phyloP scores from a whole-genome alignment of 1,140 invertebrate species.

The Pseudomyrmex gracilis region DNA sequence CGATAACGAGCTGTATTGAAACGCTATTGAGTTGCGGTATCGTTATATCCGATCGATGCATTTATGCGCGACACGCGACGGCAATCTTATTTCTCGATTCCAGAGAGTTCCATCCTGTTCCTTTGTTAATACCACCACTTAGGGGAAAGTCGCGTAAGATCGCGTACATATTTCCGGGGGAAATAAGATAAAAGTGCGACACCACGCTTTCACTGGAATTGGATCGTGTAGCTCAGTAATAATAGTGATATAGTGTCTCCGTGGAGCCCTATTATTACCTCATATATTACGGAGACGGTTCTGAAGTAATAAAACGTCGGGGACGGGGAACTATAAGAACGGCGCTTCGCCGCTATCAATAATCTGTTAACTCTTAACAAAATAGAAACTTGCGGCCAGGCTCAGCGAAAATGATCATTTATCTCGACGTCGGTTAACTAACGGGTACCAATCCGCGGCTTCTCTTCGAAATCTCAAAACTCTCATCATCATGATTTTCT shows the following conservation, averaged over 20 bases:
- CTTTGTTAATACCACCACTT: constrained; percentile 37
- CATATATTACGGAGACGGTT: constrained; percentile 53
- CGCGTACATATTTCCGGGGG: constrained; percentile 45
- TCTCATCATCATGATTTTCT: no score
- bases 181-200: constrained; percentile 52
- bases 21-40: constrained; percentile 35
- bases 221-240: constrained; percentile 54
- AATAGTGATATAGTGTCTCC: constrained; percentile 57
- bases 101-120: not conserved
- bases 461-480: not conserved
- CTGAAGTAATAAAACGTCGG: constrained; percentile 47
- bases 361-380: constrained; percentile 58
- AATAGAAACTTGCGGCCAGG: constrained; percentile 44
- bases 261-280: constrained; percentile 51
- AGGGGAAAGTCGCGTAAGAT: constrained; percentile 27
- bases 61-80: constrained; percentile 17
- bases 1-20: constrained; percentile 21
- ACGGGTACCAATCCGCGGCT: not conserved
- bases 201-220: constrained; percentile 53
- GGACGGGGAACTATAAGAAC: constrained; percentile 11
- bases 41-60: constrained; percentile 41
- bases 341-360: constrained; percentile 29
- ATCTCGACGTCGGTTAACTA: constrained; percentile 24
- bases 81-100: constrained; percentile 32
- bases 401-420: constrained; percentile 46